Percentiles rank a stretch among this genome's conserved stretches.
phyloP scores from a whole-genome alignment of 64 coral and sea anemone genomes.

The Actinia tenebrosa region DNA sequence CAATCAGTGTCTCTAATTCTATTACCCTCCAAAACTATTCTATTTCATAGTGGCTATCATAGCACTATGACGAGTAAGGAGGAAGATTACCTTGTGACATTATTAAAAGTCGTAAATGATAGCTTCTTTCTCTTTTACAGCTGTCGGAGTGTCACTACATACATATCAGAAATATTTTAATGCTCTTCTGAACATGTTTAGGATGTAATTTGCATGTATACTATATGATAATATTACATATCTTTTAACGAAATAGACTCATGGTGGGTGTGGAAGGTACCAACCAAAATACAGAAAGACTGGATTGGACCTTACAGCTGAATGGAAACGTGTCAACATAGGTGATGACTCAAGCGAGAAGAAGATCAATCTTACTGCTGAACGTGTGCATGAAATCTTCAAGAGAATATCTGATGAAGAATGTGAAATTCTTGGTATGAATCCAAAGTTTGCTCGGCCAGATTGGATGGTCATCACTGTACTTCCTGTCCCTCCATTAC shows the following conservation, averaged over 20 bases:
- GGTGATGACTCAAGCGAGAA: constrained; percentile 92
- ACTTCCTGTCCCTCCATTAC: constrained; percentile 85
- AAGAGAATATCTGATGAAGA: constrained; percentile 98
- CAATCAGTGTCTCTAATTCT: not conserved
- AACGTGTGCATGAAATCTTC: constrained; percentile 94
- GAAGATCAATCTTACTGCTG: constrained; percentile 95
- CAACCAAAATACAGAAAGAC: constrained; percentile 87
- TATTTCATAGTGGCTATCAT: not conserved
- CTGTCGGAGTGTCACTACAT: not conserved
- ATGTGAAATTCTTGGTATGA: constrained; percentile 89
- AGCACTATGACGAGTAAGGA: not conserved
- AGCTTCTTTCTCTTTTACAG: not conserved
- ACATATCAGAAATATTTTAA: not conserved
- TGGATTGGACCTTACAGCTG: constrained; percentile 91
- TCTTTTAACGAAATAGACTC: constrained; percentile 36
- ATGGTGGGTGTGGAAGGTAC: constrained; percentile 97
- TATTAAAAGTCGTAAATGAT: not conserved
- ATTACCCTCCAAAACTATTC: not conserved
- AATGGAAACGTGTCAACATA: constrained; percentile 93
- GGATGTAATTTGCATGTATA: not conserved
- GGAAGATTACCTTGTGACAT: not conserved
- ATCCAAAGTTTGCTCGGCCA: constrained; percentile 74
- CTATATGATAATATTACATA: not conserved
- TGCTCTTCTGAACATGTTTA: too few species aligned
- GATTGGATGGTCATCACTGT: constrained; percentile 99